A percentile compares a stretch with the other conserved stretches of the same genome.
Conservation (phyloP, 1,140 invertebrate species). For the Macrobrachium rosenbergii region DNA sequence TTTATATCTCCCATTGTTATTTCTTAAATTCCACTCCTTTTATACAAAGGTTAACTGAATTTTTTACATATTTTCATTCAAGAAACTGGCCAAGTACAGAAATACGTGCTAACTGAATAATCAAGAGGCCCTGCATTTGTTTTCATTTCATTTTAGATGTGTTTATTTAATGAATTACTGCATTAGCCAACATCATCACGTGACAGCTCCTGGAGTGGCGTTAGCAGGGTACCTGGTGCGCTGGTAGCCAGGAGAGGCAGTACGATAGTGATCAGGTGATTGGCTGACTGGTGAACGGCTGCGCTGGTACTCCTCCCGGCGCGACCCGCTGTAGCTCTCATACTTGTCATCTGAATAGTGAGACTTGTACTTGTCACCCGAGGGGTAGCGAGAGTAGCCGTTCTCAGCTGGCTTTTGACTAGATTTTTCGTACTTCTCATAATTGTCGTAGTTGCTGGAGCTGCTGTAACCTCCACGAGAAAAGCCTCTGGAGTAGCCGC, state of each 20-base stretch:
- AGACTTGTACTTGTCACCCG: conserved; percentile 62
- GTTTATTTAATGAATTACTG: conserved; percentile 22
- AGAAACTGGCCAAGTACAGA: conserved; percentile 44
- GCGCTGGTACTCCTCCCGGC: conserved; percentile 65
- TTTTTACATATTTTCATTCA: conserved; percentile 33
- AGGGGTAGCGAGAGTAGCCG: conserved; percentile 64
- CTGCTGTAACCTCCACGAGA: conserved; percentile 61
- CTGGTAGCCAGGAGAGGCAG: conserved; percentile 64
- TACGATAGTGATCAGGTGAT: conserved; percentile 64
- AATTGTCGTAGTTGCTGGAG: conserved; percentile 57
- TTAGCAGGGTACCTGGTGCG: conserved; percentile 64
- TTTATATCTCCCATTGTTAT: conserved; percentile 10
- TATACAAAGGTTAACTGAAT: conserved; percentile 36
- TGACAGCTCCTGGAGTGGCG: conserved; percentile 63
- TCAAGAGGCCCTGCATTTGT: conserved; percentile 36
- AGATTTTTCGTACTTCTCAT: conserved; percentile 64
- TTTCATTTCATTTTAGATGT: conserved; percentile 23
- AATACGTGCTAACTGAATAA: conserved; percentile 33
- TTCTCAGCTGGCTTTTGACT: conserved; percentile 64
- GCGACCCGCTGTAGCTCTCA: conserved; percentile 64
- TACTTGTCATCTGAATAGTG: conserved; percentile 62
- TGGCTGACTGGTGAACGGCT: conserved; percentile 66
- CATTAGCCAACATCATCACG: conserved; percentile 54
- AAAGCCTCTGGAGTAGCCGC: conserved; percentile 62
- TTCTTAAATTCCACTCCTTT: conserved; percentile 27